Evolutionary conservation across 1,140 invertebrate genomes (phyloP).

Genomic region (Pseudomyrmex pallidus): DNA sequence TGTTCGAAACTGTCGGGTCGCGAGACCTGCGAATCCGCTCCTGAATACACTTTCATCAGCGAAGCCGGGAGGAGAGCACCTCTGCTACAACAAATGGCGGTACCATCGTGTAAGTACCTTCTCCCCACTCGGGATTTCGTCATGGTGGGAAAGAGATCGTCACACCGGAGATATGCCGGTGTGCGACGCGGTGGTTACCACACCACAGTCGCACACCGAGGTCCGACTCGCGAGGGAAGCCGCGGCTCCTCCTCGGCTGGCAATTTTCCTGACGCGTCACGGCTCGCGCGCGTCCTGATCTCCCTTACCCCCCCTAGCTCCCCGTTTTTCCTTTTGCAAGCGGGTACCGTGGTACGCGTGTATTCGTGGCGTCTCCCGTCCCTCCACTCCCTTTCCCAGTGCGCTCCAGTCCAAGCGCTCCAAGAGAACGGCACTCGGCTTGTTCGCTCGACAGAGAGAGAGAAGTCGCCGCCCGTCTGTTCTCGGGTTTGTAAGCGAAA

Average conservation of each 20-base stretch:
- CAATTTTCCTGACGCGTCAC: constrained; percentile 37
- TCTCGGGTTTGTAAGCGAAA: constrained; percentile 11
- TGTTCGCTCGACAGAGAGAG: constrained; percentile 28
- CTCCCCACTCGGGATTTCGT: constrained; percentile 20
- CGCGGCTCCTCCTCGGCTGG: not conserved
- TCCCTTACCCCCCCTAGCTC: not conserved
- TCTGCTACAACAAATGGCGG: constrained; percentile 35
- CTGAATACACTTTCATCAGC: constrained; percentile 16
- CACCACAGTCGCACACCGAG: constrained; percentile 44
- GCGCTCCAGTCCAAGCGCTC: not conserved
- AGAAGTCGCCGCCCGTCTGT: constrained; percentile 45
- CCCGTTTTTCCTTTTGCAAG: constrained; percentile 33
- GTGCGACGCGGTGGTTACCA: constrained; percentile 31
- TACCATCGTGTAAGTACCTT: constrained; percentile 44
- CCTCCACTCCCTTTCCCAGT: constrained; percentile 4
- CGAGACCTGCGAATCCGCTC: not conserved
- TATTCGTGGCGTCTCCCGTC: not conserved
- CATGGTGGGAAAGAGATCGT: constrained; percentile 51
- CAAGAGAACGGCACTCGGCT: constrained; percentile 24
- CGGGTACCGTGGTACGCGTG: constrained; percentile 11
- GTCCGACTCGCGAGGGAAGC: constrained; percentile 42
- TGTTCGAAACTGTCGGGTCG: not conserved
- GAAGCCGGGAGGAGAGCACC: constrained; percentile 29
- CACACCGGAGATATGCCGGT: constrained; percentile 28
- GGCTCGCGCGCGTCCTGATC: not conserved